phyloP scores from a whole-genome alignment of 2,888 invertebrate species.

The Selenia dentaria region DNA sequence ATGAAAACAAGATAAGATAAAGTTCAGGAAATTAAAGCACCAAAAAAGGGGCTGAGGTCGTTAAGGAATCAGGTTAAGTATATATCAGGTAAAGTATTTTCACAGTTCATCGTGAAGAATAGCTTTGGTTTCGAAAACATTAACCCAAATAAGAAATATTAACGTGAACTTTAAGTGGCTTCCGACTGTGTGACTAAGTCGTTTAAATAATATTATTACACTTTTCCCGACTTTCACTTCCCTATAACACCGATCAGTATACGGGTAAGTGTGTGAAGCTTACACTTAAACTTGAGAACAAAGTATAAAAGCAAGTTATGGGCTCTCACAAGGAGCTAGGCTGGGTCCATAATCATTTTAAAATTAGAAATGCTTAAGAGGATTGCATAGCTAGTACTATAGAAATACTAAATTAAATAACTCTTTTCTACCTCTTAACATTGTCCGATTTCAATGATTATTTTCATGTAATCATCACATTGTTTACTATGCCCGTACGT shows the following conservation, averaged over 20 bases:
- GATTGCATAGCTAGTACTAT: too few relatives aligned
- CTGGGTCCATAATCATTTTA: neutral
- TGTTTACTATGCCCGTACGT: too few relatives aligned
- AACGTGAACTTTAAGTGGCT: slow-evolving; percentile 31
- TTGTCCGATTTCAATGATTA: too few relatives aligned
- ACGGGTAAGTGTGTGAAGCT: slow-evolving; percentile 16
- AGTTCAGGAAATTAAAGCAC: slow-evolving; percentile 20
- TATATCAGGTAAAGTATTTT: slow-evolving; percentile 12
- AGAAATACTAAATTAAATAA: too few relatives aligned
- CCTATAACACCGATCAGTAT: slow-evolving; percentile 26
- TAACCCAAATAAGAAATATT: slow-evolving; percentile 32
- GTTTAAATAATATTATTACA: slow-evolving; percentile 31
- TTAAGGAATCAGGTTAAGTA: slow-evolving; percentile 13
- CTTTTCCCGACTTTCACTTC: slow-evolving; percentile 35
- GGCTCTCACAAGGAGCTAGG: slow-evolving; percentile 17
- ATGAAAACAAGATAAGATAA: slow-evolving; percentile 26
- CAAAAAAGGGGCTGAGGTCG: slow-evolving; percentile 17
- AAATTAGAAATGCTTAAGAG: too few relatives aligned
- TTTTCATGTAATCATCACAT: too few relatives aligned
- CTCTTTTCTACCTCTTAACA: too few relatives aligned
- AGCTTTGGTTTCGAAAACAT: slow-evolving; percentile 26
- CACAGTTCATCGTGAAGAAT: slow-evolving; percentile 26
- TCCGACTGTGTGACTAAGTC: slow-evolving; percentile 30
- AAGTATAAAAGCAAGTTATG: slow-evolving; percentile 1
- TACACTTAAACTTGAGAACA: slow-evolving; percentile 15